Evolutionary conservation across 2,797 vertebrate species (phyloP).

Genomic region (Sebastes iracundus): DNA sequence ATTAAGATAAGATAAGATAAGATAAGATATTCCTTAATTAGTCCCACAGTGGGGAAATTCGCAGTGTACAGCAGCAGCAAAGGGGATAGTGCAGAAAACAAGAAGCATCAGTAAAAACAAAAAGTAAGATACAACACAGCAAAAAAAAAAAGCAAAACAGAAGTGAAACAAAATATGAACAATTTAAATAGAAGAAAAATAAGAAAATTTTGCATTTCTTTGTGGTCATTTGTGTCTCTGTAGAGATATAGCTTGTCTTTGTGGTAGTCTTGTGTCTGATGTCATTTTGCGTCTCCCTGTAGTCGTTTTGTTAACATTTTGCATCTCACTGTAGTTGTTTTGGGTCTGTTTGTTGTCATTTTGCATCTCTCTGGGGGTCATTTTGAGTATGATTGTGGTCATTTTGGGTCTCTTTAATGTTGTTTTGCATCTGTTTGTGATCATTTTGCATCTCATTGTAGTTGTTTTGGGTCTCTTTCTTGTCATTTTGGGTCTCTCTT

Average conservation of each 20-base stretch:
- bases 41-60: rapidly evolving
- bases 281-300: not conserved
- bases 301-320: not conserved
- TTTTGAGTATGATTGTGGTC: not conserved
- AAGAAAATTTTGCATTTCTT: not conserved
- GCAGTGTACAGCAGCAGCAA: no score
- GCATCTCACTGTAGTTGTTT: not conserved
- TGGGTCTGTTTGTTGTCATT: not conserved
- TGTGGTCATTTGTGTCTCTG: not conserved
- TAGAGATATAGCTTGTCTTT: not conserved
- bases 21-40: no score
- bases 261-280: not conserved
- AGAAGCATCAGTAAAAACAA: no score
- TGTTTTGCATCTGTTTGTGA: not conserved
- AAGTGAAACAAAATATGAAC: no score
- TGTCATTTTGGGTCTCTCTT: no score
- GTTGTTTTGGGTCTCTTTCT: not conserved
- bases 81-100: no score
- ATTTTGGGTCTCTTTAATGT: not conserved
- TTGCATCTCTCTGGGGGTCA: not conserved
- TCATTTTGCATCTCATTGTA: not conserved
- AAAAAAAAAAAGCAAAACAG: no score
- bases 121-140: no score
- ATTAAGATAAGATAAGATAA: not conserved
- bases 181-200: no score